Percentiles rank a stretch among this genome's conserved stretches.
Conservation (phyloP, 2,888 invertebrate genomes). For the Charanyca ferruginea region DNA sequence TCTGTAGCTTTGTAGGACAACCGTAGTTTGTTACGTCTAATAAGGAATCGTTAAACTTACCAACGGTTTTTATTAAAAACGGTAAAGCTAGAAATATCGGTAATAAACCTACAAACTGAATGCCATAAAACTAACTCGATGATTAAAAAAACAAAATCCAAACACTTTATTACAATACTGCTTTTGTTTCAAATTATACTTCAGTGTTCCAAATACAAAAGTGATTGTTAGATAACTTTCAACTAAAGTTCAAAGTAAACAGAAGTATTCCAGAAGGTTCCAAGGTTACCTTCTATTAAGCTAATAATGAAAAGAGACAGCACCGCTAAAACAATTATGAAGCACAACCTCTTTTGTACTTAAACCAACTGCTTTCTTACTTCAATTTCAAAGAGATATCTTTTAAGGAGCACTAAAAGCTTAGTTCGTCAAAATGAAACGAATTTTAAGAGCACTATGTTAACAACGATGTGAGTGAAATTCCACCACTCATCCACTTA, state of each 20-base stretch:
- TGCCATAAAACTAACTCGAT: neutral
- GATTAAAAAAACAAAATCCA: neutral
- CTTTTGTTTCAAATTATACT: neutral
- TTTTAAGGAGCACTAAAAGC: slow-evolving; percentile 45
- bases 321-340: slow-evolving; percentile 33
- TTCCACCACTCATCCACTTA: slow-evolving; percentile 35
- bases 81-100: no score
- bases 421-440: slow-evolving; percentile 53
- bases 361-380: slow-evolving; percentile 47
- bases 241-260: slow-evolving; percentile 12
- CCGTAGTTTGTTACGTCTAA: no score
- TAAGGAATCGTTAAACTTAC: neutral
- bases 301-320: slow-evolving; percentile 38
- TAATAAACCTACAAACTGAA: no score
- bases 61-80: neutral
- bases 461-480: slow-evolving; percentile 18
- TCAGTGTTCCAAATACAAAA: slow-evolving; percentile 5
- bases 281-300: slow-evolving; percentile 22
- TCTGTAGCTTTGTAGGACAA: no score
- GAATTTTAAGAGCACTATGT: slow-evolving; percentile 44
- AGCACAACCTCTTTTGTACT: slow-evolving; percentile 34
- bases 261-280: slow-evolving; percentile 10
- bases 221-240: neutral
- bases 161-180: neutral
- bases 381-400: slow-evolving; percentile 51